Percentiles rank a stretch among this genome's conserved stretches.
Conservation (phyloP, 2,888 invertebrate species). For the Mimumesa dahlbomi region DNA sequence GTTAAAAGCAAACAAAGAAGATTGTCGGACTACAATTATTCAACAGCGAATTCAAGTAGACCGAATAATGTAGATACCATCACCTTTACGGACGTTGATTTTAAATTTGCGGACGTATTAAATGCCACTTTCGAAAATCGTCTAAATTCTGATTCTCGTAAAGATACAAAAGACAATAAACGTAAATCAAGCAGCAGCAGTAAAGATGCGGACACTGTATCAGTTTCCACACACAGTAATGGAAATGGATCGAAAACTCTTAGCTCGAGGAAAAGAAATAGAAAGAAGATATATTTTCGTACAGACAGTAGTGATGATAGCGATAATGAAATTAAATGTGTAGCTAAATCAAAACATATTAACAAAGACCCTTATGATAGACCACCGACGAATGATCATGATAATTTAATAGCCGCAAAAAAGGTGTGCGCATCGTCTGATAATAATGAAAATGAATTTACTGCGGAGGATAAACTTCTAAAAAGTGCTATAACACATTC, state of each 20-base stretch:
- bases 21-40: constrained; percentile 55
- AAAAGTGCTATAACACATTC: background rate
- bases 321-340: constrained; percentile 1
- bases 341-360: background rate
- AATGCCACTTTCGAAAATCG: too few species aligned
- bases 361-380: constrained; percentile 8
- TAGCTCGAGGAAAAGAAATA: too few species aligned
- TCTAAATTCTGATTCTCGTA: background rate
- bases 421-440: constrained; percentile 22
- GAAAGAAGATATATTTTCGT: too few species aligned
- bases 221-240: background rate
- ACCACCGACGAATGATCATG: constrained; percentile 2
- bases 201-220: background rate
- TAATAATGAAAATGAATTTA: constrained; percentile 19
- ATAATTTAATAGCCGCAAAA: constrained; percentile 17
- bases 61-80: background rate
- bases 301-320: too few species aligned
- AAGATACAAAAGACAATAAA: constrained; percentile 3
- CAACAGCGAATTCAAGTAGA: background rate
- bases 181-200: background rate
- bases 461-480: constrained; percentile 14
- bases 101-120: too few species aligned
- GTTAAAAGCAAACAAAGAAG: constrained; percentile 54
- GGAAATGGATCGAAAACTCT: too few species aligned
- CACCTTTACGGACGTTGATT: too few species aligned